phyloP scores from a whole-genome alignment of 2,888 invertebrate species.

The Cantharis rufa region DNA sequence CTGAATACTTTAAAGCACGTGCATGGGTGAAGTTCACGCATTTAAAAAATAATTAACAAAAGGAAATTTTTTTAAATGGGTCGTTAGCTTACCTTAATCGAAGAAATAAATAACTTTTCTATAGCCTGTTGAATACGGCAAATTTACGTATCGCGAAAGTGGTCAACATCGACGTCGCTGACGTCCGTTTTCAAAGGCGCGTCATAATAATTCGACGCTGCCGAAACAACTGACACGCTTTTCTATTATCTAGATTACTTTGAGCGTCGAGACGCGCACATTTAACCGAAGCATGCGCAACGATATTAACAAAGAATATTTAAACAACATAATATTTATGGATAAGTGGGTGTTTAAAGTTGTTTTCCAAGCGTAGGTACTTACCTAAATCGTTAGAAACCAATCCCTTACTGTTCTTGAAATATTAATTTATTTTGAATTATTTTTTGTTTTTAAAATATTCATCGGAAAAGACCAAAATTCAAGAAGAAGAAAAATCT shows the following conservation, averaged over 20 bases:
- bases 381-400: background rate
- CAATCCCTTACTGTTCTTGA: background rate
- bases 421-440: background rate
- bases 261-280: conserved; percentile 26
- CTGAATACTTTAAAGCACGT: background rate
- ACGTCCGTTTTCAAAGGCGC: conserved; percentile 26
- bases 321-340: background rate
- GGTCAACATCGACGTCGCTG: conserved; percentile 69
- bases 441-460: background rate
- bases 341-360: background rate
- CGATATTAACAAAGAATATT: background rate
- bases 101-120: background rate
- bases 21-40: background rate
- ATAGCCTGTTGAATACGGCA: background rate
- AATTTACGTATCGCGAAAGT: conserved; percentile 55
- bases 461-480: background rate
- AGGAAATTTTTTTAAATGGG: background rate
- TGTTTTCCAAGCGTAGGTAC: background rate
- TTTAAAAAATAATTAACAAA: background rate
- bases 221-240: conserved; percentile 29
- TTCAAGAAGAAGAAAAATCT: background rate
- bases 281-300: conserved; percentile 22
- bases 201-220: conserved; percentile 27
- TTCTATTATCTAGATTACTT: conserved; percentile 26
- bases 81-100: background rate